Evolutionary conservation across 2,888 invertebrate species (phyloP), one percentile per base, ranked within the genome.

Genomic region (Ashinkailepas kermadecensis): DNA sequence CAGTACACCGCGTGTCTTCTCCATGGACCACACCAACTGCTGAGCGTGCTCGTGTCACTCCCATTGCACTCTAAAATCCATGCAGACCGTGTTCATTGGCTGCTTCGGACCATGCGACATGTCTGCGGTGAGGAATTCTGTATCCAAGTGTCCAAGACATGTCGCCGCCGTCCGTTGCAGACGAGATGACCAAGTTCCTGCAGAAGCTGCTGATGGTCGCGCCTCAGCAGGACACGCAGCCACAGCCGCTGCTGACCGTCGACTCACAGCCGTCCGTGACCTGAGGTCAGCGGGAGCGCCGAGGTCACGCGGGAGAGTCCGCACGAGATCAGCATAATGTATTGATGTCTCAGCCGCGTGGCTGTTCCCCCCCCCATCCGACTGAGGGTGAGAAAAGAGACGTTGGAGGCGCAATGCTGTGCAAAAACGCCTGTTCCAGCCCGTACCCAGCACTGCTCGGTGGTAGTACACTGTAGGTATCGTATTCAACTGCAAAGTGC

Each of bases 151-250:
- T 21, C n/a, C 10, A 8, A n/a, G 4, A 21, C 21, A n/a, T 8
- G n/a, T 0, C n/a, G 10, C n/a, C 7, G n/a, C n/a, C 10, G 18
- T 21, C 64, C 6, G 23, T 67, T 39, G 10, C 70, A 70, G 70
- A 70, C 13, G 10, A 15, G 81, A 62, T 78, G 39, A 82, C 81
- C 18, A 83, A 84, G 80, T 81, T 83, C 15, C 81, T 83, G 78
- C 83, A 82, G 23, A 84, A 84, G 64, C 78, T 84, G 82, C 82
- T 83, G 82, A 81, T 81, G 59, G 81, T 25, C 56, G 81, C 82
- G 81, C 83, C 83, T 59, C 83, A 84, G 81, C 64, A 64, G 58
- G 81, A 81, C 80, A 81, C 82, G 13, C 81, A 80, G 81, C 81
- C 81, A 81, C 83, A 82, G 82, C 82, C 78, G 25, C 78, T 67